These are phyloP conservation scores for Nematolebias whitei DNA, from an alignment of 2,113 vertebrate genomes.

Conservation along the genomic window DNA sequence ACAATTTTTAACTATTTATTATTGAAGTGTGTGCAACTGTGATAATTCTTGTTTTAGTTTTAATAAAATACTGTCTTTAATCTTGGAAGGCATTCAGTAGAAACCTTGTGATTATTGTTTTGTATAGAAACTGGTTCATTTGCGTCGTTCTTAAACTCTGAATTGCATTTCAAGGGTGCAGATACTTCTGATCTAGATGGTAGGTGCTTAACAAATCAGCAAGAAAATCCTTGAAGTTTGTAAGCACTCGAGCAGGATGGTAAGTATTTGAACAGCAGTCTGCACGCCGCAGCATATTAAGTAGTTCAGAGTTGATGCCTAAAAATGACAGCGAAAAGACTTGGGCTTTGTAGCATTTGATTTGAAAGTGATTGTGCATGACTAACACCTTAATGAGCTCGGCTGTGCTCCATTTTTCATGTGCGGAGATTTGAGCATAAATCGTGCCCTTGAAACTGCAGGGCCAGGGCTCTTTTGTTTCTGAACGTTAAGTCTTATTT, in stretches of 20 bases:
- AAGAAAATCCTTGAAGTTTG: conserved; percentile 18
- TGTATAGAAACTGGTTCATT: neutral
- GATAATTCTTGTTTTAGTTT: too few relatives aligned
- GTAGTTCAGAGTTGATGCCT: conserved; percentile 5
- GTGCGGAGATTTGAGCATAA: conserved; percentile 47
- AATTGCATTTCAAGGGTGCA: neutral
- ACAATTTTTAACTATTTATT: too few relatives aligned
- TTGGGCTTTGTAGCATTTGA: conserved; percentile 33
- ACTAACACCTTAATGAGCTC: conserved; percentile 60
- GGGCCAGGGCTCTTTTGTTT: conserved; percentile 47
- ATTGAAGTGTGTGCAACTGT: too few relatives aligned
- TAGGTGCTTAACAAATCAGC: neutral
- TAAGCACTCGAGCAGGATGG: neutral
- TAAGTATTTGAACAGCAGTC: conserved; percentile 14
- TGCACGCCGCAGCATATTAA: conserved; percentile 18
- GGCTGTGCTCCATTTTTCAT: conserved; percentile 38
- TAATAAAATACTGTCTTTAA: too few relatives aligned
- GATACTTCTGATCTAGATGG: neutral
- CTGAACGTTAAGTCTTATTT: conserved; percentile 58
- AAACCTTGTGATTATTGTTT: neutral
- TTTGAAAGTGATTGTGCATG: conserved; percentile 30
- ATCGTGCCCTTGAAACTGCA: conserved; percentile 62
- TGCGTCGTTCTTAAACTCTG: neutral
- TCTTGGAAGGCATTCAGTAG: too few relatives aligned
- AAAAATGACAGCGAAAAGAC: conserved; percentile 37